Evolutionary conservation across 2,797 vertebrate genomes (phyloP), one percentile per base, ranked within the genome.

Genomic region (Hephaestus fuliginosus): DNA sequence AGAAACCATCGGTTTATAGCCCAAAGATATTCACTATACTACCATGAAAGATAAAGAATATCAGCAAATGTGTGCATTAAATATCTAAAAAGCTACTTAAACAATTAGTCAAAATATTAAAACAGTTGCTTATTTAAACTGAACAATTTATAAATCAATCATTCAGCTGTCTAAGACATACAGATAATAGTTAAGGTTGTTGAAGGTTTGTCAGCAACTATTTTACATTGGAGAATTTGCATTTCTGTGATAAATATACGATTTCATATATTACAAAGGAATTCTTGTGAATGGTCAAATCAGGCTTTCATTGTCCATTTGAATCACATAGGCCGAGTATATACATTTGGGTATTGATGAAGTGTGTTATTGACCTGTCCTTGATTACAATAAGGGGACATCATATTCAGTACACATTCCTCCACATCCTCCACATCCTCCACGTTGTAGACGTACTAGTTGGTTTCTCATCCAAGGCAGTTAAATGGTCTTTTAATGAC

Each of bases 401-500:
- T 81, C 41, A 74, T 60, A 55, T 62, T 70, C 18, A 28, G 52
- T 12, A 62, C 28, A 70, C 62, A 73, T 66, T 64, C 51, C 18
- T 63, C 41, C 8, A 44, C 4, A 25, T 64, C 51, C 18, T 63
- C 41, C 8, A 44, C 4, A 25, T 25, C 25, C 72, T 79, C 77
- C 43, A 61, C 13, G 41, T 48, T 84, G 48, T 73, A 86, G 57
- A 75, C 62, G 36, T 69, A 81, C 60, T 64, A 68, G 56, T 84
- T 78, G 68, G 68, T 81, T 89, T 89, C 70, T 63, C 70, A 75
- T 86, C 77, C 44, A 62, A 46, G 41, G 20, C 55, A 52, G 25
- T 81, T 73, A 63, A 81, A 82, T 86, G 64, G 57, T 62, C 62
- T 75, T 82, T 86, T 89, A 90, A 92, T 85, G 80, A 84, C 63